phyloP scores from a whole-genome alignment of 37 sponge, comb jelly and placozoan genomes.

The Eunapius fragilis region DNA sequence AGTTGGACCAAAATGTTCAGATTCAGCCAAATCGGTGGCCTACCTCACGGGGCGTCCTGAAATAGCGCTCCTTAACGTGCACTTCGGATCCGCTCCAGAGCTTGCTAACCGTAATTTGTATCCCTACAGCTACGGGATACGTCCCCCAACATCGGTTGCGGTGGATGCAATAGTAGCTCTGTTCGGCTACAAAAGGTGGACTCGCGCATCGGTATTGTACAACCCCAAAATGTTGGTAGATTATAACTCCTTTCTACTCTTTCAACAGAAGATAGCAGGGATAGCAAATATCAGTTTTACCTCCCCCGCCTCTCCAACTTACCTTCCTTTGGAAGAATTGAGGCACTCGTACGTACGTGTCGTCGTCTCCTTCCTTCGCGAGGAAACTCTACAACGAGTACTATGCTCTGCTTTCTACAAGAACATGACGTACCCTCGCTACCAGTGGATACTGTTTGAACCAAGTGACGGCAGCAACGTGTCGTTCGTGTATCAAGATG shows the following conservation, averaged over 20 bases:
- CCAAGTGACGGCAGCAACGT: background rate
- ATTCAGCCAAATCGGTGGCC: background rate
- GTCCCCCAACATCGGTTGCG: background rate
- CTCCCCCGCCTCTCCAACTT: background rate
- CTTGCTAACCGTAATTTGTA: background rate
- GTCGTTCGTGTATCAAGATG: background rate
- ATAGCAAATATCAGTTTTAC: background rate
- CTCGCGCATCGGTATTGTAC: background rate
- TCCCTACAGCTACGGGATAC: background rate
- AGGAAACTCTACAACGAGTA: background rate
- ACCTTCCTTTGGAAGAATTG: background rate
- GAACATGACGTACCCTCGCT: background rate
- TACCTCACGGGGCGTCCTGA: background rate
- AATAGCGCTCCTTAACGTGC: background rate
- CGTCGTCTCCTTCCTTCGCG: background rate
- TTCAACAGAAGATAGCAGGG: background rate
- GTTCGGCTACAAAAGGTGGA: background rate
- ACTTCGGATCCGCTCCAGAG: background rate
- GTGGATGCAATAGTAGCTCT: background rate
- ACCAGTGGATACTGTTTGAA: background rate
- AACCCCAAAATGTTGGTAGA: background rate
- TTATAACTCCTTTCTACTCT: background rate
- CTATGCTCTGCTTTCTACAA: background rate
- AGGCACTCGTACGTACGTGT: background rate
- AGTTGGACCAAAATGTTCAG: background rate